phyloP scores from a whole-genome alignment of 53 echinoderm and acorn worm genomes.

The Mesocentrotus franciscanus region DNA sequence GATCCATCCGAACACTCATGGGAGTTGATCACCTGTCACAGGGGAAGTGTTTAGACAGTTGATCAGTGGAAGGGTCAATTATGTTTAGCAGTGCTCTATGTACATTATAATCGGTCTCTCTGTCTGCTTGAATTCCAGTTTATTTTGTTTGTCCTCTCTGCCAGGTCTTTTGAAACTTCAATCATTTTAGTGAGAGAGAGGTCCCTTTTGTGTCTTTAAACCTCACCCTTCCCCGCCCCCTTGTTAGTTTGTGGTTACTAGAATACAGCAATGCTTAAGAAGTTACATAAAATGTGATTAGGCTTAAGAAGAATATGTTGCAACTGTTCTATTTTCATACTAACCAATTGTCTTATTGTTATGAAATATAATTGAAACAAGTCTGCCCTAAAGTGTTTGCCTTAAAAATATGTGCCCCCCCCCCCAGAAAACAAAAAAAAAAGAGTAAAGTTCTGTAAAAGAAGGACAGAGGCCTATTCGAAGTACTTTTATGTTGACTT shows the following conservation, averaged over 20 bases:
- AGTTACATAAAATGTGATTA: no score
- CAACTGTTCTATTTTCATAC: no score
- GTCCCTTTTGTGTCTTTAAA: background rate
- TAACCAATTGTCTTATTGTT: no score
- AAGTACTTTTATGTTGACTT: no score
- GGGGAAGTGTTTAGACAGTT: slow-evolving; percentile 45
- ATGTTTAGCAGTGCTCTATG: background rate
- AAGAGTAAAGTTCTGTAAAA: no score
- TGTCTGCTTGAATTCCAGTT: background rate
- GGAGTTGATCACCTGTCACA: slow-evolving; percentile 15
- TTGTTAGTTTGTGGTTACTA: background rate
- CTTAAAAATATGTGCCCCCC: no score
- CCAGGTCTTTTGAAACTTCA: background rate
- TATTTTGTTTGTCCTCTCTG: background rate
- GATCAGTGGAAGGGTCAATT: slow-evolving; percentile 9
- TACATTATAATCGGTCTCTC: background rate
- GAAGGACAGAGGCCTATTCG: no score
- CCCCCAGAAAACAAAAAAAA: no score
- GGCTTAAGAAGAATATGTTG: no score
- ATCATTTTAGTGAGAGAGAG: background rate
- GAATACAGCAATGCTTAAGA: background rate
- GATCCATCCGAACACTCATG: slow-evolving; percentile 33
- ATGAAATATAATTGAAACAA: no score
- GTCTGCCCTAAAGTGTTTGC: no score
- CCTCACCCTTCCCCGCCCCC: background rate